These are phyloP conservation scores for Dendrocincla fuliginosa DNA, from an alignment of 2,797 vertebrate species.

Conservation along the genomic window DNA sequence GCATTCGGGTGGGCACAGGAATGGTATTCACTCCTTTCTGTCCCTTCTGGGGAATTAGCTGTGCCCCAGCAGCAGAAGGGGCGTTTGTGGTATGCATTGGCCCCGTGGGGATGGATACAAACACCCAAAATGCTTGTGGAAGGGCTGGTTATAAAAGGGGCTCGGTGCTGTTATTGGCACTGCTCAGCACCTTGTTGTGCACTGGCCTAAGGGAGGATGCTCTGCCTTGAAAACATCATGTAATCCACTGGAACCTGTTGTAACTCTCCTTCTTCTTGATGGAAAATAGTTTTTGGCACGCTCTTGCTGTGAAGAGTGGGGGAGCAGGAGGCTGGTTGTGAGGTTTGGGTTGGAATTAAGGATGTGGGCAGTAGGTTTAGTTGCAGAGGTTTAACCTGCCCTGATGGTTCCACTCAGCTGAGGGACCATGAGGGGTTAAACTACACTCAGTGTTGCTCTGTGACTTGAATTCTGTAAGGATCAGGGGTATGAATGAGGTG, in stretches of 20 bases:
- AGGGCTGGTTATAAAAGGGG: not conserved
- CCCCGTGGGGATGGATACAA: accelerated
- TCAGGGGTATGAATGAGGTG: not conserved
- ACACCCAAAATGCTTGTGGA: accelerated
- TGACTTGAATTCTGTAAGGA: not conserved
- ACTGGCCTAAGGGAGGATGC: not conserved
- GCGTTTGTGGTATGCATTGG: accelerated
- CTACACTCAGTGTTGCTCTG: not conserved
- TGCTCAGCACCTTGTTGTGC: not conserved
- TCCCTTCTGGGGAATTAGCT: not conserved
- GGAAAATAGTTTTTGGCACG: not conserved
- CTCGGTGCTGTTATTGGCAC: not conserved
- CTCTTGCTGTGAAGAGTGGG: not conserved
- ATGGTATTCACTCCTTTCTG: not conserved
- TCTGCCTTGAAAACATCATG: not conserved
- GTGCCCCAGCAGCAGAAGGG: not conserved
- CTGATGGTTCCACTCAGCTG: not conserved
- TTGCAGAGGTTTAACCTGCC: not conserved
- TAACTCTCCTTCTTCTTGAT: not conserved
- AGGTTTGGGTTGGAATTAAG: not conserved
- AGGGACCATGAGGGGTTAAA: not conserved
- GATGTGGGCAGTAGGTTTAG: not conserved
- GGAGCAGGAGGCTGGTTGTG: not conserved
- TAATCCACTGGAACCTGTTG: not conserved
- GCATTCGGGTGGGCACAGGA: not conserved